Evolutionary conservation across 1,140 invertebrate species (phyloP).

Genomic region (Metopolophium dirhodum): DNA sequence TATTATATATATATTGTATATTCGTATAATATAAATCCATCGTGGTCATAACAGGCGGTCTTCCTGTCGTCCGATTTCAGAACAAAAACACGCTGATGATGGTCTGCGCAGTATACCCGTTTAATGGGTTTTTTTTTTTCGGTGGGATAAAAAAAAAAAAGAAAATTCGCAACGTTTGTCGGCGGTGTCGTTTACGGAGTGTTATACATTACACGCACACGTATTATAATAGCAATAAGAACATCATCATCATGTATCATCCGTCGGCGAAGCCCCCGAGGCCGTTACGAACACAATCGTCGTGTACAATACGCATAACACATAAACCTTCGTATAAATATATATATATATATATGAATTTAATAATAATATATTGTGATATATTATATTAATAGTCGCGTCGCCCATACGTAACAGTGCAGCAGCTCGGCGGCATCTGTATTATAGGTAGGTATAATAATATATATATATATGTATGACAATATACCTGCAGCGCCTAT

Average conservation of each 20-base stretch:
- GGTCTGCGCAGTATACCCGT: not conserved
- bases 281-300: not conserved
- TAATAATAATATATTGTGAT: not conserved
- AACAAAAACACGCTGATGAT: not conserved
- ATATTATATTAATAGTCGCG: not conserved
- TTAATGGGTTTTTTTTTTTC: constrained; percentile 19
- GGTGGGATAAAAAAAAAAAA: not conserved
- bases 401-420: too few species aligned
- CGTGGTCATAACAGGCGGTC: constrained; percentile 30
- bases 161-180: not conserved
- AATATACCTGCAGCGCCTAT: not conserved
- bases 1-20: not conserved
- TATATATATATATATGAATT: not conserved
- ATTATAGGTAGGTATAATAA: too few species aligned
- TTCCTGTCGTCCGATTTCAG: constrained; percentile 23
- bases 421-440: too few species aligned
- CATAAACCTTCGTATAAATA: not conserved
- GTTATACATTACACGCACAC: not conserved
- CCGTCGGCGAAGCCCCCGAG: not conserved
- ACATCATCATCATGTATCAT: constrained; percentile 14
- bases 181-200: not conserved
- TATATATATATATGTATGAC: too few species aligned
- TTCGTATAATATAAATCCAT: not conserved
- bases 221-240: not conserved
- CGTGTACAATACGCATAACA: not conserved